Evolutionary conservation across 2,888 invertebrate genomes (phyloP), one percentile per base, ranked within the genome.

Genomic region (Cryptophagus acutangulus): DNA sequence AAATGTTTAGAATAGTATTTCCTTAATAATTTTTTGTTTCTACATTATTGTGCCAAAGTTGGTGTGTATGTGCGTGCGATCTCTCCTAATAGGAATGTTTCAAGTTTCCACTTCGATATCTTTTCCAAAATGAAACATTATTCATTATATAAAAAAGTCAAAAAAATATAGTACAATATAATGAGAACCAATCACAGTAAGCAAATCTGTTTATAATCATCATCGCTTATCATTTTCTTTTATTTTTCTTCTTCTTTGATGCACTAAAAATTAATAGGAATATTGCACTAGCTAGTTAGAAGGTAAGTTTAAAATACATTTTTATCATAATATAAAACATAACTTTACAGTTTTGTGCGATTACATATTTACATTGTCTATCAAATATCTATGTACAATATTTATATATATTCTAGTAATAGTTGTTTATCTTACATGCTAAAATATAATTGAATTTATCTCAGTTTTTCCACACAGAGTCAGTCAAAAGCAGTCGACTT

Each of bases 1-100:
- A 51, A 51, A 48, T 40, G 48, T 51, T 51, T 45, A 17, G 20
- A 40, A 41, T 44, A 46, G 34, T 46, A 45, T 25, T 5, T 20
- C 5, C n/a, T 6, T 20, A 26, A 26, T 26, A 26, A 6, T 6
- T 12, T 26, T 6, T 26, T 26, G 9, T 26, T 26, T 26, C n/a
- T 12, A 26, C 12, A 12, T 6, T 20, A 49, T 54, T 55, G 52
- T 55, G 52, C 49, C 47, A 51, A 45, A 50, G 26, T 26, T n/a
- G n/a, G n/a, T n/a, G n/a, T n/a, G n/a, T n/a, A n/a, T n/a, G n/a
- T n/a, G n/a, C n/a, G n/a, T n/a, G n/a, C n/a, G n/a, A n/a, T n/a
- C 38, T 45, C 50, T 40, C 44, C 48, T 48, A 51, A 49, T 58
- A 61, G 63, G 63, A 63, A 63, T 63, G 63, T 61, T 58, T 49